Percentiles rank a stretch among this genome's conserved stretches.
These are phyloP conservation scores for Cetoscarus ocellatus DNA, from an alignment of 2,797 vertebrate species.

Conservation along the genomic window DNA sequence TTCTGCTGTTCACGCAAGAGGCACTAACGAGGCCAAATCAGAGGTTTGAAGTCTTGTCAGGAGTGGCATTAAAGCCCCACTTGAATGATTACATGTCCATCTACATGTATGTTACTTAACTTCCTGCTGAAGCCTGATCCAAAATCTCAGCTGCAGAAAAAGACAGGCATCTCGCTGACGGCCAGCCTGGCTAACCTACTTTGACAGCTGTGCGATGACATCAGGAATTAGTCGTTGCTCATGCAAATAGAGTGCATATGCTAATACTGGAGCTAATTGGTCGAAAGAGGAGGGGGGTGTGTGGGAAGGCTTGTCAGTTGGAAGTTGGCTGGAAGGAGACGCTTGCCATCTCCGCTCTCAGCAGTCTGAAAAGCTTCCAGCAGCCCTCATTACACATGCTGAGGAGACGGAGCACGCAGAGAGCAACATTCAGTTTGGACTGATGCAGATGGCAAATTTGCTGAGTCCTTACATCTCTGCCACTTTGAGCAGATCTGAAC, in stretches of 20 bases:
- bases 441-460: conserved; percentile 61
- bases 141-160: conserved; percentile 39
- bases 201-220: conserved; percentile 78
- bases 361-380: conserved; percentile 57
- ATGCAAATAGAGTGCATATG: conserved; percentile 77
- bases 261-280: conserved; percentile 78
- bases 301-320: conserved; percentile 53
- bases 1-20: conserved; percentile 12
- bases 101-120: conserved; percentile 19
- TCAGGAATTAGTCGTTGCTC: conserved; percentile 76
- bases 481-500: conserved; percentile 33
- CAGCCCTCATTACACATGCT: conserved; percentile 53
- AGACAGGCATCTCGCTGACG: conserved; percentile 57
- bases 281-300: conserved; percentile 33
- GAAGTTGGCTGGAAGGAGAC: conserved; percentile 61
- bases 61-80: neutral
- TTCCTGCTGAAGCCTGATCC: conserved; percentile 31
- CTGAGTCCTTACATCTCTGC: conserved; percentile 37
- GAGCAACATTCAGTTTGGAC: conserved; percentile 29
- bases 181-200: conserved; percentile 70
- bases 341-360: conserved; percentile 38
- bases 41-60: conserved; percentile 16
- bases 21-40: neutral
- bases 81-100: conserved; percentile 12
- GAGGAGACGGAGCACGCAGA: conserved; percentile 25